These are phyloP conservation scores for Emmelina monodactyla DNA, from an alignment of 2,888 invertebrate genomes.

Conservation along the genomic window DNA sequence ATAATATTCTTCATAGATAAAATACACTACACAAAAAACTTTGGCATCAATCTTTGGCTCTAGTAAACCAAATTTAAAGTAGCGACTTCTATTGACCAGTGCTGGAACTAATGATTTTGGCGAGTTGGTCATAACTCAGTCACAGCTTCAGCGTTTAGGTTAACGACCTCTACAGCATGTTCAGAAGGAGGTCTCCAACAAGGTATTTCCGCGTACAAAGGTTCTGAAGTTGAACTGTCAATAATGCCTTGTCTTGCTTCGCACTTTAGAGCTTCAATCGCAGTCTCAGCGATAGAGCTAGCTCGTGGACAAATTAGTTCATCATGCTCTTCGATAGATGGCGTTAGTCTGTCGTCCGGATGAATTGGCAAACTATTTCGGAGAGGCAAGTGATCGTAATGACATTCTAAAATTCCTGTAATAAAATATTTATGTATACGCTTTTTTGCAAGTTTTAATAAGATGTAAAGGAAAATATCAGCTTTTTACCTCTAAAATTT, in stretches of 20 bases:
- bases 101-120: too few species aligned
- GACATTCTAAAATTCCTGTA: constrained; percentile 63
- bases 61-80: too few species aligned
- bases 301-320: constrained; percentile 33
- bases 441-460: constrained; percentile 2
- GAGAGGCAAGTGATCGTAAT: constrained; percentile 67
- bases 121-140: constrained; percentile 63
- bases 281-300: constrained; percentile 37
- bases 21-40: too few species aligned
- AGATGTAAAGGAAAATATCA: too few species aligned
- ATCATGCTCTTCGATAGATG: constrained; percentile 35
- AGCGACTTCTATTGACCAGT: too few species aligned
- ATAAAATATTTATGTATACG: constrained; percentile 6
- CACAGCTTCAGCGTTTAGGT: constrained; percentile 53
- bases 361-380: not conserved
- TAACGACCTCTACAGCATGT: constrained; percentile 49
- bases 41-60: too few species aligned
- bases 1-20: too few species aligned
- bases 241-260: constrained; percentile 50
- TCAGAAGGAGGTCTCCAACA: constrained; percentile 57
- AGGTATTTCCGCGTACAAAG: constrained; percentile 75
- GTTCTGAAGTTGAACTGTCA: constrained; percentile 57
- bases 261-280: constrained; percentile 51
- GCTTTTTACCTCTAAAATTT: constrained; percentile 66
- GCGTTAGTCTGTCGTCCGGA: constrained; percentile 20